Evolutionary conservation across 2,113 vertebrate genomes (phyloP).

Genomic region (Corythornis vintsioides): DNA sequence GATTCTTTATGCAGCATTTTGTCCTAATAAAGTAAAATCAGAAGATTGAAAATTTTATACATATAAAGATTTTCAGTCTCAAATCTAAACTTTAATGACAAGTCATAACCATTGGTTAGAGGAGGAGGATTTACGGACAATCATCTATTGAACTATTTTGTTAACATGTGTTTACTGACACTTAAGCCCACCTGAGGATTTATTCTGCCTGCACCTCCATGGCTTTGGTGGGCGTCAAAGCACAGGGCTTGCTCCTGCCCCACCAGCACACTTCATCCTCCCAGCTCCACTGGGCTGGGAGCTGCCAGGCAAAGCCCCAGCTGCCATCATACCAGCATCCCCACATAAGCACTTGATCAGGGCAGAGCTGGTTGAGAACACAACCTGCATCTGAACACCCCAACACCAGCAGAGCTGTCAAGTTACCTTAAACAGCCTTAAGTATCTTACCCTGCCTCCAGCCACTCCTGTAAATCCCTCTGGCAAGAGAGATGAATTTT

Average conservation of each 20-base stretch:
- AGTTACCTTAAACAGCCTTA: not conserved
- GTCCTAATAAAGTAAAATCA: not conserved
- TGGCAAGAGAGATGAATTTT: not conserved
- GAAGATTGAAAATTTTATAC: not conserved
- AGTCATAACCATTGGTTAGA: rapidly evolving
- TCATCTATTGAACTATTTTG: not conserved
- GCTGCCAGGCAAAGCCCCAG: not conserved
- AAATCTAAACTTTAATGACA: not conserved
- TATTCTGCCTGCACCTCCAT: not conserved
- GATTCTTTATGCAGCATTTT: not conserved
- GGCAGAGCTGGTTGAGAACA: not conserved
- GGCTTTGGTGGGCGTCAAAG: not conserved
- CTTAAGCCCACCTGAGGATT: not conserved
- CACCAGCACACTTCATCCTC: not conserved
- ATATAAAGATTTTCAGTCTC: not conserved
- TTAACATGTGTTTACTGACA: not conserved
- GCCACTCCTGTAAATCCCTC: not conserved
- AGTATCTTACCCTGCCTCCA: not conserved
- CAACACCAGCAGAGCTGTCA: not conserved
- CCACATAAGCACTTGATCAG: not conserved
- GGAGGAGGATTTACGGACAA: not conserved
- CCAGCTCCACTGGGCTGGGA: not conserved
- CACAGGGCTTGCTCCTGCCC: not conserved
- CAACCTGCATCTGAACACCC: not conserved
- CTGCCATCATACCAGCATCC: not conserved